Evolutionary conservation across 2,113 vertebrate species (phyloP), one percentile per base, ranked within the genome.

Genomic region (Xiphias gladius): DNA sequence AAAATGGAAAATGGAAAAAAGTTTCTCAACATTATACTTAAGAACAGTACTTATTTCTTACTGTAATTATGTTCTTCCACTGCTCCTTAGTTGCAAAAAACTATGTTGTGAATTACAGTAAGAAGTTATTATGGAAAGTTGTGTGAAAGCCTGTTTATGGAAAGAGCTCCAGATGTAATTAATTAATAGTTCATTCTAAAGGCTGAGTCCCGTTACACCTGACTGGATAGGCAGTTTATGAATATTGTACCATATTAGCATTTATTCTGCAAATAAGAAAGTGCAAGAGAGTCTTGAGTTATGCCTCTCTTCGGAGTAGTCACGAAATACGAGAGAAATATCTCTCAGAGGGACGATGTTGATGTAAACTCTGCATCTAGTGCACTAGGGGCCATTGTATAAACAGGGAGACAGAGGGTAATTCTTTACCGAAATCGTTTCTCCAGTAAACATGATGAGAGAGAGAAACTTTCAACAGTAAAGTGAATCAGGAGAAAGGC

Each of bases 341-440:
- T 46, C 28, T 35, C 37, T 76, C 37, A 7, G 55, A 41, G 28
- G 32, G 55, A 58, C 13, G 22, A 82, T 37, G 20, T 64, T 24
- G 14, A 39, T 20, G 37, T 50, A 26, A 82, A 69, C 50, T 58
- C 57, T 71, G 39, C 7, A 68, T 19, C 41, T 39, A 41, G 7
- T 48, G 12, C 32, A 62, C 26, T 41, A 1, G 5, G 43, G 30
- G 37, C 5, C 6, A 12, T 2, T 35, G 22, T 22, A 20, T 71
- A 71, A 19, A 72, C 24, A 71, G 17, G 7, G 11, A 75, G 32
- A 69, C 24, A 73, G 43, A 61, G 64, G 6, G 19, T 41, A 22
- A 28, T 28, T 65, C 54, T 86, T 80, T 86, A 86, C 57, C 37
- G 3, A 59, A 64, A 4, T 39, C 7, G 54, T 62, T 59, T 58